phyloP scores from a whole-genome alignment of 2,888 invertebrate species.

The Stomorhina lunata region DNA sequence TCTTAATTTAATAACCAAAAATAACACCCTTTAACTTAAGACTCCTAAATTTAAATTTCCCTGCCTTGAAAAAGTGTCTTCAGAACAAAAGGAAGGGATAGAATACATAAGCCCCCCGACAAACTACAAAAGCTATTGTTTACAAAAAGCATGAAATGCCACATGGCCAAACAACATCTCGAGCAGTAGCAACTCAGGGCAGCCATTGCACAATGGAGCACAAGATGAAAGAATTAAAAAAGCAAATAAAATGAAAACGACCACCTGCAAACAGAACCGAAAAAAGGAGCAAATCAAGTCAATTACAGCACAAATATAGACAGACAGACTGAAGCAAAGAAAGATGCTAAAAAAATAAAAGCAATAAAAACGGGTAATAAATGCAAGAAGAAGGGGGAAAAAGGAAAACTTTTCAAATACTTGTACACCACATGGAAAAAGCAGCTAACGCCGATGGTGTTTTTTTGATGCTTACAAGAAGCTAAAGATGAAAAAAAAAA shows the following conservation, averaged over 20 bases:
- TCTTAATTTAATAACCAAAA: too few species aligned
- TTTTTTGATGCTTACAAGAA: conserved; percentile 27
- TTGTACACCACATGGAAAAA: too few species aligned
- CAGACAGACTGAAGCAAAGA: conserved; percentile 62
- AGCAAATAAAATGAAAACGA: conserved; percentile 46
- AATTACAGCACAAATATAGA: conserved; percentile 77
- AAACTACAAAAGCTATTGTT: conserved; percentile 52
- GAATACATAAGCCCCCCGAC: too few species aligned
- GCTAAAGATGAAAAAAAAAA: neutral
- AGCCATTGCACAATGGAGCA: conserved; percentile 36
- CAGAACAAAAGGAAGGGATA: too few species aligned
- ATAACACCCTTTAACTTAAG: too few species aligned
- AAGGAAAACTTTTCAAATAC: conserved; percentile 29
- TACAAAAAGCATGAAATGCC: conserved; percentile 61
- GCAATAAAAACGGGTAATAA: conserved; percentile 23
- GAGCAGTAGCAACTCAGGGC: conserved; percentile 38
- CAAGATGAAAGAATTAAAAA: neutral
- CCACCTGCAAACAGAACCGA: conserved; percentile 75
- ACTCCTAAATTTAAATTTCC: too few species aligned
- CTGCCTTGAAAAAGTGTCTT: neutral
- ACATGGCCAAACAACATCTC: conserved; percentile 61
- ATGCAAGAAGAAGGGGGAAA: conserved; percentile 30
- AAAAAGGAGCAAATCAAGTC: conserved; percentile 77
- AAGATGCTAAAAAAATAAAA: neutral
- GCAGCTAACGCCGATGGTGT: conserved; percentile 20